These are phyloP conservation scores for Acrocephalus kingi DNA, from an alignment of 2,113 vertebrate species.

Conservation along the genomic window DNA sequence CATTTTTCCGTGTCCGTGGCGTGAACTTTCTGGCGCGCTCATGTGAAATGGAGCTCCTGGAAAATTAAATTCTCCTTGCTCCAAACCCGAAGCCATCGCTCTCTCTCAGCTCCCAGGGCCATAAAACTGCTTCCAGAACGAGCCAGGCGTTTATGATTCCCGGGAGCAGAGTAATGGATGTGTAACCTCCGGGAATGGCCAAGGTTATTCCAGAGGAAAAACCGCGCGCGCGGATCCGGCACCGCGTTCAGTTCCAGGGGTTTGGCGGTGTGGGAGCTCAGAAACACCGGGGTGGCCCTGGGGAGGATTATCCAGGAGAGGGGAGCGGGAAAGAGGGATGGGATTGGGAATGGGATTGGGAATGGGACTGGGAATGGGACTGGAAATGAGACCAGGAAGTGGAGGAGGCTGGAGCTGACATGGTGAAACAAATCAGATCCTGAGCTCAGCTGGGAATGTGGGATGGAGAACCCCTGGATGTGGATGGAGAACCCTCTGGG, in stretches of 20 bases:
- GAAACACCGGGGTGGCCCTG: not conserved
- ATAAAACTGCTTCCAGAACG: conserved; percentile 17
- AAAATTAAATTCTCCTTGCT: not conserved
- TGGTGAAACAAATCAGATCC: accelerated
- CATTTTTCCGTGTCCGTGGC: accelerated
- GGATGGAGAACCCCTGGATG: not conserved
- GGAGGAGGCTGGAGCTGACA: not conserved
- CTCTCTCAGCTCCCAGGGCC: not conserved
- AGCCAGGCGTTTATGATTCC: not conserved
- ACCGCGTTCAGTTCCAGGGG: too few species aligned
- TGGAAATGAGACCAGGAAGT: not conserved
- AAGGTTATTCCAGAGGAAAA: too few species aligned
- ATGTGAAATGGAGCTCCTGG: not conserved
- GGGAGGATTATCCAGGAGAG: not conserved
- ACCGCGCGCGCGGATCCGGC: too few species aligned
- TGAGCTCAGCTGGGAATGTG: not conserved
- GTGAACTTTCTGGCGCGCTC: not conserved
- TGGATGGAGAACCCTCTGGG: too few species aligned
- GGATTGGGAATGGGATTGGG: not conserved
- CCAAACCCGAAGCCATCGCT: not conserved
- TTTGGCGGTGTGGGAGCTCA: too few species aligned
- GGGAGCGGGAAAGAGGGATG: accelerated
- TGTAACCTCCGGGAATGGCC: not conserved
- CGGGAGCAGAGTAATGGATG: conserved; percentile 9
- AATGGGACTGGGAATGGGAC: too few species aligned